Percentiles rank a stretch among this genome's conserved stretches.
These are phyloP conservation scores for Amphimedon queenslandica DNA, from an alignment of 37 sponge, comb jelly and placozoan species.

Conservation along the genomic window DNA sequence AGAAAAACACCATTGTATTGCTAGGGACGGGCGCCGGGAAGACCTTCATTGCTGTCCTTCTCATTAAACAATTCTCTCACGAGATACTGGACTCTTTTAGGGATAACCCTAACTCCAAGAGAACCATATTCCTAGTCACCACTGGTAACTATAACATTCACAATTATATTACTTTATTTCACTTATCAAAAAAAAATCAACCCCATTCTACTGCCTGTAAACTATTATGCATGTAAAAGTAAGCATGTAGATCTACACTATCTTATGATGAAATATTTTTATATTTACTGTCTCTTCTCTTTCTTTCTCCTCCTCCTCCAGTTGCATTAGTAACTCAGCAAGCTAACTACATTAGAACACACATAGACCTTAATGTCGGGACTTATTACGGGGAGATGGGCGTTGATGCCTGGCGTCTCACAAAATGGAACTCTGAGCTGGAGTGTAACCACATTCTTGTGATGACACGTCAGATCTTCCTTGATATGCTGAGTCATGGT, in stretches of 20 bases:
- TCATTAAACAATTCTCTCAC: slow-evolving; percentile 73
- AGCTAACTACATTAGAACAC: slow-evolving; percentile 44
- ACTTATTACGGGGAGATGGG: slow-evolving; percentile 57
- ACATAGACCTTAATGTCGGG: slow-evolving; percentile 69
- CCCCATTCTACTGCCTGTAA: too few species aligned
- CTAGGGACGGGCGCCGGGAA: slow-evolving; percentile 96
- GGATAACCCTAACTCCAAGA: slow-evolving; percentile 27
- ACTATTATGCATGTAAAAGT: too few species aligned
- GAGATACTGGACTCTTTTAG: slow-evolving; percentile 25
- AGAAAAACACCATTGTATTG: slow-evolving; percentile 86
- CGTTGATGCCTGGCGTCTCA: slow-evolving; percentile 72
- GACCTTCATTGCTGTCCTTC: slow-evolving; percentile 94
- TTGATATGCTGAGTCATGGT: slow-evolving; percentile 54
- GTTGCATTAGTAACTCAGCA: slow-evolving; percentile 93
- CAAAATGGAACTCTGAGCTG: slow-evolving; percentile 74
- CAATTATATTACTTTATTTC: too few species aligned
- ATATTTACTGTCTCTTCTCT: slow-evolving; percentile 10
- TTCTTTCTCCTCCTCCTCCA: slow-evolving; percentile 14
- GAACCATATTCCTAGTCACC: slow-evolving; percentile 71
- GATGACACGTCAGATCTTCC: slow-evolving; percentile 87
- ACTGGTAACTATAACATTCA: slow-evolving; percentile 51
- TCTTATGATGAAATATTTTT: too few species aligned
- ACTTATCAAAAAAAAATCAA: neutral
- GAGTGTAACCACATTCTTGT: slow-evolving; percentile 77
- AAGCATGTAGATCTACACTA: too few species aligned